phyloP scores from a whole-genome alignment of 2,888 invertebrate species.

The Epirrhoe tristata region DNA sequence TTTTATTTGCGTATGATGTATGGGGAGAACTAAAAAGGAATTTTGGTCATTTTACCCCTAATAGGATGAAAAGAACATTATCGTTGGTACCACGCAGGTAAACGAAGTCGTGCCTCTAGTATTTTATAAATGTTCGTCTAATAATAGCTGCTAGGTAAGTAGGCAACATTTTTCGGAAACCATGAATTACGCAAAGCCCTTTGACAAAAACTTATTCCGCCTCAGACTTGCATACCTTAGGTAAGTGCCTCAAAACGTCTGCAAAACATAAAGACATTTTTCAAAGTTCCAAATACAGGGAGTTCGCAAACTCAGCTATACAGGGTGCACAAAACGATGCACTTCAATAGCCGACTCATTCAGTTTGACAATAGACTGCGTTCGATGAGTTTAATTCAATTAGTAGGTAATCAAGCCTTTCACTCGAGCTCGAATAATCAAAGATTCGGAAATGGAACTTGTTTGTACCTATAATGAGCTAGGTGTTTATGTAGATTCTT shows the following conservation, averaged over 20 bases:
- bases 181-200: slow-evolving; percentile 3
- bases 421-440: slow-evolving; percentile 18
- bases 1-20: too few relatives aligned
- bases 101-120: too few relatives aligned
- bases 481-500: neutral
- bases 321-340: slow-evolving; percentile 26
- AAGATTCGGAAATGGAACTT: slow-evolving; percentile 12
- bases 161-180: slow-evolving; percentile 1
- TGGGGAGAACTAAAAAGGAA: too few relatives aligned
- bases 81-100: too few relatives aligned
- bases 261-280: slow-evolving; percentile 20
- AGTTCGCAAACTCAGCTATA: slow-evolving; percentile 26
- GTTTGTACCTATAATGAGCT: neutral
- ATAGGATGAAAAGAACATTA: too few relatives aligned
- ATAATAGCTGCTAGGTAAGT: too few relatives aligned
- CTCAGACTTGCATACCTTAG: slow-evolving; percentile 13
- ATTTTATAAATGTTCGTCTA: too few relatives aligned
- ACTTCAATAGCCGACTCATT: slow-evolving; percentile 34
- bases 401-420: slow-evolving; percentile 34
- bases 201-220: slow-evolving; percentile 10
- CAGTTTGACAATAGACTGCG: slow-evolving; percentile 35
- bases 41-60: too few relatives aligned
- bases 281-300: slow-evolving; percentile 26
- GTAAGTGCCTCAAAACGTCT: slow-evolving; percentile 14
- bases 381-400: slow-evolving; percentile 39